Percentiles rank a stretch among this genome's conserved stretches.
Evolutionary conservation across 2,888 invertebrate genomes (phyloP).

Genomic region (Amorpha juglandis): DNA sequence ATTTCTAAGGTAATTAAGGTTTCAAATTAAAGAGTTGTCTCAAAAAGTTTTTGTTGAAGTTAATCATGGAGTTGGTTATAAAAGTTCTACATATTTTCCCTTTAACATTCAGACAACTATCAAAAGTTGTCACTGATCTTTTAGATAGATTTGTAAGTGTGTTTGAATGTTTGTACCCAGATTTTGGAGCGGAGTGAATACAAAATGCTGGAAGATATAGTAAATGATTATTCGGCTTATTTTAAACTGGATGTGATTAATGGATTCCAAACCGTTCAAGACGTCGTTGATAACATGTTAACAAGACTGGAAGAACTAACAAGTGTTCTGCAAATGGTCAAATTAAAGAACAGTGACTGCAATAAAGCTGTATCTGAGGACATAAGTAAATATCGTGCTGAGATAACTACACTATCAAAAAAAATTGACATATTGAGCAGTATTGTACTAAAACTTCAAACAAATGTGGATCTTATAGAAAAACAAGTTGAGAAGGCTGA

Average conservation of each 20-base stretch:
- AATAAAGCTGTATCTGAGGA: slow-evolving; percentile 77
- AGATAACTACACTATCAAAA: slow-evolving; percentile 80
- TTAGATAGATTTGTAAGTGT: slow-evolving; percentile 65
- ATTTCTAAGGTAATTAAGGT: slow-evolving; percentile 41
- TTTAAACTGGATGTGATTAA: slow-evolving; percentile 81
- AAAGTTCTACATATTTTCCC: slow-evolving; percentile 64
- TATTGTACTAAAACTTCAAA: slow-evolving; percentile 78
- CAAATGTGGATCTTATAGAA: slow-evolving; percentile 83
- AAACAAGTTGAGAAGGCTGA: slow-evolving; percentile 85
- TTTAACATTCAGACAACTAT: slow-evolving; percentile 61
- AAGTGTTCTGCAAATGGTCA: slow-evolving; percentile 85
- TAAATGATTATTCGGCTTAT: slow-evolving; percentile 82
- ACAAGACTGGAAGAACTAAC: slow-evolving; percentile 87
- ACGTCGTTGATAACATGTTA: slow-evolving; percentile 87
- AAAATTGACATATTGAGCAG: slow-evolving; percentile 82
- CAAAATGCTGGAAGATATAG: slow-evolving; percentile 80
- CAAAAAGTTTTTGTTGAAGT: background rate
- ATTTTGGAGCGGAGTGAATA: slow-evolving; percentile 60
- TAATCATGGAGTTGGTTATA: slow-evolving; percentile 65
- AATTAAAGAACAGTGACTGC: slow-evolving; percentile 75
- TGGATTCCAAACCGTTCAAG: slow-evolving; percentile 85
- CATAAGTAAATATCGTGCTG: slow-evolving; percentile 78
- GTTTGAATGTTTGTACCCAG: slow-evolving; percentile 76
- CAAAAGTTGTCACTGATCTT: slow-evolving; percentile 67
- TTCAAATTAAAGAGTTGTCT: slow-evolving; percentile 7